phyloP scores from a whole-genome alignment of 2,797 vertebrate genomes.

The Discoglossus pictus region DNA sequence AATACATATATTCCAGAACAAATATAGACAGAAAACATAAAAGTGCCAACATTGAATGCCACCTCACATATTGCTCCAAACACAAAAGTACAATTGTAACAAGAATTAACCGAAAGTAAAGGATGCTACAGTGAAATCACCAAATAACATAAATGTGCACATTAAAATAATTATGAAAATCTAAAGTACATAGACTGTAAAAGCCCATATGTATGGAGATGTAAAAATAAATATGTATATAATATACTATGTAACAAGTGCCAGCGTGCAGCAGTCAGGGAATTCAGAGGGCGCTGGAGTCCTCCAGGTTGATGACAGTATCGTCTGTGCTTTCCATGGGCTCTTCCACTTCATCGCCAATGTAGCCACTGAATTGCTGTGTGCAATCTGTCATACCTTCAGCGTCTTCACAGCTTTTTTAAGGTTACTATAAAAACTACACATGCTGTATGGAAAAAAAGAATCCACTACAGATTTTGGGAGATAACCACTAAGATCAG shows the following conservation, averaged over 20 bases:
- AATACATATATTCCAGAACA: not conserved
- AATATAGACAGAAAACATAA: not conserved
- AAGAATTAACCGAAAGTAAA: not conserved
- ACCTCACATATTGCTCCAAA: not conserved
- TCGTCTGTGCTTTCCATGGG: too few relatives aligned
- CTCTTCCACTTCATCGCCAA: too few relatives aligned
- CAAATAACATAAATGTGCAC: not conserved
- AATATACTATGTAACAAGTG: not conserved
- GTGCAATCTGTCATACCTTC: slow-evolving; percentile 59
- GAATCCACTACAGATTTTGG: slow-evolving; percentile 89
- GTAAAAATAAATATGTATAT: slow-evolving; percentile 25
- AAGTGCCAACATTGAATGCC: too few relatives aligned
- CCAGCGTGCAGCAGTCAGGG: not conserved
- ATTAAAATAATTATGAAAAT: not conserved
- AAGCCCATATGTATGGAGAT: slow-evolving; percentile 10
- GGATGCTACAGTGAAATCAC: not conserved
- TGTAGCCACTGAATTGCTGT: too few relatives aligned
- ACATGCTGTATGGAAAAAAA: slow-evolving; percentile 92
- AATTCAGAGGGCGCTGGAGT: too few relatives aligned
- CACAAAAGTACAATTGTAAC: not conserved
- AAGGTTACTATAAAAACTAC: slow-evolving; percentile 85
- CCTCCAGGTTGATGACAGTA: too few relatives aligned
- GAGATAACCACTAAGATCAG: slow-evolving; percentile 87
- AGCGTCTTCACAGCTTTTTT: slow-evolving; percentile 77
- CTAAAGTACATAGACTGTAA: slow-evolving; percentile 2